A percentile compares a stretch with the other conserved stretches of the same genome.
Conservation (phyloP, 2,797 vertebrate species). For the Antrozous pallidus region DNA sequence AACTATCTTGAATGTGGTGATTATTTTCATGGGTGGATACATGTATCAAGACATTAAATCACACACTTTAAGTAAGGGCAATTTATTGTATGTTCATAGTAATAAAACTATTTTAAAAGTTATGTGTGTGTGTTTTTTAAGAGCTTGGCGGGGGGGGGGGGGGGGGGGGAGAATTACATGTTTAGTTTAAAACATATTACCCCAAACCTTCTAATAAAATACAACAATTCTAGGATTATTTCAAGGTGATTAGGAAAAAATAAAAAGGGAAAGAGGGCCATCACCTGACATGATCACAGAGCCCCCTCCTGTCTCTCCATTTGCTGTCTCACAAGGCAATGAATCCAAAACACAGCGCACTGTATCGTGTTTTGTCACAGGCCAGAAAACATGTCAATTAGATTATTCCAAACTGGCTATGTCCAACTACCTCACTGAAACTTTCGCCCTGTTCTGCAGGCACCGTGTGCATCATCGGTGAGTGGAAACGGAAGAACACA, state of each 20-base stretch:
- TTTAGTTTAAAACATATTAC: background rate
- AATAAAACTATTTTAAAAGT: background rate
- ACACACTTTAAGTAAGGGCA: background rate
- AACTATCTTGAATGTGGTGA: background rate
- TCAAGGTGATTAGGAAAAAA: background rate
- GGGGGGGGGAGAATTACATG: background rate
- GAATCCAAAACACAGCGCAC: background rate
- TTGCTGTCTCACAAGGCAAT: accelerated
- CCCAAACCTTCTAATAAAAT: background rate
- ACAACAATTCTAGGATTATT: background rate
- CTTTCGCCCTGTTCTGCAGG: background rate
- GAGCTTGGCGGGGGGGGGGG: background rate
- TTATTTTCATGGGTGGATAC: too few species aligned
- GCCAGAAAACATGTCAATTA: accelerated
- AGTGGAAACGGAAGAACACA: background rate
- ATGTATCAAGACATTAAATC: background rate
- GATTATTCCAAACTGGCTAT: slow-evolving; percentile 35
- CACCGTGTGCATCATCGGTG: background rate
- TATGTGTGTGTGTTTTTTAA: background rate
- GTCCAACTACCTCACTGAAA: slow-evolving; percentile 38
- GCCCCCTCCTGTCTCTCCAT: too few species aligned
- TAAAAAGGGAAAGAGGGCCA: background rate
- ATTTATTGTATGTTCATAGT: background rate
- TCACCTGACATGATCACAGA: accelerated
- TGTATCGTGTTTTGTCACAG: accelerated